Percentiles rank a stretch among this genome's conserved stretches.
phyloP scores from a whole-genome alignment of 2,113 vertebrate genomes.

The Bos taurus region DNA sequence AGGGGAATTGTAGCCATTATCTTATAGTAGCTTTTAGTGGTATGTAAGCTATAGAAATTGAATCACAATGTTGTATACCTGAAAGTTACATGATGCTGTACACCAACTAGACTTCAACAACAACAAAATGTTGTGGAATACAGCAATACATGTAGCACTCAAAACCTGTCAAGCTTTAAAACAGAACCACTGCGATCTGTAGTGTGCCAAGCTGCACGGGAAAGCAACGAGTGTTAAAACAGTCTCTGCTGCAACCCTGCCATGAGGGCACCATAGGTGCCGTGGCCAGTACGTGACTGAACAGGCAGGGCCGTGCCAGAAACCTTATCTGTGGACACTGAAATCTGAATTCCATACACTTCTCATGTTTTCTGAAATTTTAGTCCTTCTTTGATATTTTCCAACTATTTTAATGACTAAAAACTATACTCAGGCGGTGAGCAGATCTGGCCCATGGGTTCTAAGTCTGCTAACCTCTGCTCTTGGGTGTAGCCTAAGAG shows the following conservation, averaged over 20 bases:
- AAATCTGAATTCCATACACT: neutral
- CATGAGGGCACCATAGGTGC: fast-evolving
- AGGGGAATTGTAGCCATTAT: neutral
- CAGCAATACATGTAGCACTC: fast-evolving
- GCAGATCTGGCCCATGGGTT: neutral
- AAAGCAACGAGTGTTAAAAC: neutral
- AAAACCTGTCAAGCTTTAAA: neutral
- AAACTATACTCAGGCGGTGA: neutral
- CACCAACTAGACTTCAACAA: neutral
- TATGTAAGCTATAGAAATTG: neutral
- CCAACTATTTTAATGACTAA: neutral
- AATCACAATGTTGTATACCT: neutral
- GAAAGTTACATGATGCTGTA: neutral
- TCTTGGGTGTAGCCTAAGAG: neutral
- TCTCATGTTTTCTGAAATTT: neutral
- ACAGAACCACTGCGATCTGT: neutral
- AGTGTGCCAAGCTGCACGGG: neutral
- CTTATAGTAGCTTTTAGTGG: neutral
- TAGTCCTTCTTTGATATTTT: neutral
- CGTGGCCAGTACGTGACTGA: fast-evolving
- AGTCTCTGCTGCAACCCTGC: neutral
- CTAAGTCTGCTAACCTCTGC: neutral
- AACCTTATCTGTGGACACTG: neutral
- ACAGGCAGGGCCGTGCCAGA: neutral
- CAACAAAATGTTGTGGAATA: neutral